Evolutionary conservation across 2,888 invertebrate genomes (phyloP).

Genomic region (Melanotus villosus): DNA sequence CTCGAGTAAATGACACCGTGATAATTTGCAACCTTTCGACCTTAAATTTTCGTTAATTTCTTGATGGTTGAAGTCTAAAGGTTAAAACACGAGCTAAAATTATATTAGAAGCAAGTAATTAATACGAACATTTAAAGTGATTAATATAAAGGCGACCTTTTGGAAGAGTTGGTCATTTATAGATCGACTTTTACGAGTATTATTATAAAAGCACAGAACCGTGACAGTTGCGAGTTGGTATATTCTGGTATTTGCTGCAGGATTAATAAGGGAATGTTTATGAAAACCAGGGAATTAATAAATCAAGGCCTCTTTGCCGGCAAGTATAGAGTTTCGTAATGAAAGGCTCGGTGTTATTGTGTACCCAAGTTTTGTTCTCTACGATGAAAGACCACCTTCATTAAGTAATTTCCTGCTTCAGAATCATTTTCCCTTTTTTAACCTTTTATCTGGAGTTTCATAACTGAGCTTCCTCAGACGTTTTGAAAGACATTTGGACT

Average conservation of each 20-base stretch:
- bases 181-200: too few species aligned
- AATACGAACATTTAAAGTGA: too few species aligned
- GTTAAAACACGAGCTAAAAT: too few species aligned
- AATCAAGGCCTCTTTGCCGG: constrained; percentile 9
- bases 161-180: too few species aligned
- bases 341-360: neutral
- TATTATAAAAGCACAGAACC: neutral
- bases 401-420: constrained; percentile 2
- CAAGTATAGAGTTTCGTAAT: constrained; percentile 5
- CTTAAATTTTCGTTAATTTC: too few species aligned
- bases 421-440: constrained; percentile 5
- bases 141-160: too few species aligned
- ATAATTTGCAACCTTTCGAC: too few species aligned
- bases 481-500: too few species aligned
- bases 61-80: too few species aligned
- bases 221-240: neutral
- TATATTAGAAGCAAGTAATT: too few species aligned
- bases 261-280: constrained; percentile 10
- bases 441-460: neutral
- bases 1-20: too few species aligned
- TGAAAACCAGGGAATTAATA: constrained; percentile 13
- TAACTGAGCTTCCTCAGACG: too few species aligned
- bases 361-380: constrained; percentile 11
- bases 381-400: neutral
- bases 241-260: neutral